Evolutionary conservation across 2,113 vertebrate species (phyloP).

Genomic region (Perognathus longimembris): DNA sequence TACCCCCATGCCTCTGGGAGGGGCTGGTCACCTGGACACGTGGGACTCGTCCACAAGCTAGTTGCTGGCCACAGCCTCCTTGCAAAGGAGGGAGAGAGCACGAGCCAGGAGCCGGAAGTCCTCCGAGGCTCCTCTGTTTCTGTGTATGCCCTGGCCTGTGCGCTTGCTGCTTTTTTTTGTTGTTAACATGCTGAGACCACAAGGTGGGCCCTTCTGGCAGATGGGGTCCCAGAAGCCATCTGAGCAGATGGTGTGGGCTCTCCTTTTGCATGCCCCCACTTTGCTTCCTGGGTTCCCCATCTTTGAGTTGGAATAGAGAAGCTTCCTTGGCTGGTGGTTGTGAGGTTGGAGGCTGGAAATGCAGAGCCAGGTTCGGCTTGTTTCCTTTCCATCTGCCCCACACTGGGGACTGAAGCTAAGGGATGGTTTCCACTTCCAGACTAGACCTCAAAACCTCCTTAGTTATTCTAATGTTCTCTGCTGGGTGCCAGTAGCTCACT

Average conservation of each 20-base stretch:
- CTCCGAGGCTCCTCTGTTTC: background rate
- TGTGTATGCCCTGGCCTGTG: background rate
- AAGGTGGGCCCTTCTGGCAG: too few species aligned
- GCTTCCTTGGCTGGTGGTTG: background rate
- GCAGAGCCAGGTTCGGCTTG: background rate
- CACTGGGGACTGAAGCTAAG: background rate
- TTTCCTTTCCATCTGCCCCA: background rate
- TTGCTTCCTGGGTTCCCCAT: background rate
- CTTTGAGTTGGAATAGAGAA: background rate
- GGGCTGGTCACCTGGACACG: too few species aligned
- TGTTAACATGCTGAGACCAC: too few species aligned
- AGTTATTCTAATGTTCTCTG: background rate
- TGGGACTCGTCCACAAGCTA: too few species aligned
- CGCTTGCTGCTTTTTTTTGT: too few species aligned
- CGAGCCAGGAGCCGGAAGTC: too few species aligned
- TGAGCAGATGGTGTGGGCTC: background rate
- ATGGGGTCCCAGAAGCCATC: background rate
- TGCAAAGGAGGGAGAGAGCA: background rate
- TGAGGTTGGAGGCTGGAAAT: background rate
- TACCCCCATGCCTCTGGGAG: too few species aligned
- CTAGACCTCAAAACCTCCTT: background rate
- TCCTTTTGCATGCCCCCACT: background rate
- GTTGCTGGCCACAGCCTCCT: too few species aligned
- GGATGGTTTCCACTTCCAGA: background rate
- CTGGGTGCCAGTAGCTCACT: too few species aligned